Evolutionary conservation across 2,113 vertebrate species (phyloP).

Genomic region (Excalfactoria chinensis): DNA sequence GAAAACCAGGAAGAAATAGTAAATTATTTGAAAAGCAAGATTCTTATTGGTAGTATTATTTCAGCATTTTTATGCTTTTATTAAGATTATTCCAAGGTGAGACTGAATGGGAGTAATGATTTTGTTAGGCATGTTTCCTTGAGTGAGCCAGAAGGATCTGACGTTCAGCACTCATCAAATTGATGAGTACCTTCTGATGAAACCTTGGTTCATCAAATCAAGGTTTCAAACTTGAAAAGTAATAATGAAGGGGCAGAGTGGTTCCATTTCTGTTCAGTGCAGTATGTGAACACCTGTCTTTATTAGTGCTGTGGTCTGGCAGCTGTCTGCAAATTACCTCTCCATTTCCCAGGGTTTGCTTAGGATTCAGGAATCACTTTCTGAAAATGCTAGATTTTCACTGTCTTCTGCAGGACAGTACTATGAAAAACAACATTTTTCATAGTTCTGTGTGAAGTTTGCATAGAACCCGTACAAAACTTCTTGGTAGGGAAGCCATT

Average conservation of each 20-base stretch:
- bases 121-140: neutral
- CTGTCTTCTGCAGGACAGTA: neutral
- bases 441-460: neutral
- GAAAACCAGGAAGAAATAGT: neutral
- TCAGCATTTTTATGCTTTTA: neutral
- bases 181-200: neutral
- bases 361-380: neutral
- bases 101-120: neutral
- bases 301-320: neutral
- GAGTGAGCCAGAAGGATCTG: neutral
- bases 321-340: neutral
- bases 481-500: neutral
- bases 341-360: neutral
- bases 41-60: neutral
- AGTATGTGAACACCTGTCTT: neutral
- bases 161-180: neutral
- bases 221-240: slow-evolving; percentile 1
- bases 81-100: neutral
- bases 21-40: neutral
- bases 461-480: neutral
- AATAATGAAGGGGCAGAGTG: neutral
- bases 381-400: neutral
- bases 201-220: neutral
- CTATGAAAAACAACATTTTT: neutral
- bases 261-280: neutral